Base-by-base conservation (phyloP, 2,888 invertebrate species). In the Cacoxenus indagator region DNA sequence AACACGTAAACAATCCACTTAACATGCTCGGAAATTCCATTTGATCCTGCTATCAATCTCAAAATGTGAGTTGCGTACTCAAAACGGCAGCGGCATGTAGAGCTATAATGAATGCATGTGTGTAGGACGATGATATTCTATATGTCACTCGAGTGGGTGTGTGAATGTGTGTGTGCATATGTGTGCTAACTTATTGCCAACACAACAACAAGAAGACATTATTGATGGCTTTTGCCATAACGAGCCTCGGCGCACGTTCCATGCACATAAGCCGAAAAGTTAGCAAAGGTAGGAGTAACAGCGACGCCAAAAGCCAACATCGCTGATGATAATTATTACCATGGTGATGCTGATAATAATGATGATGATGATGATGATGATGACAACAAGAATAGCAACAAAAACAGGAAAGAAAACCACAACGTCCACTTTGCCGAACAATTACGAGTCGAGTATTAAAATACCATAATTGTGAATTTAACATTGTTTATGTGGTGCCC, bases 1-100 rank as follows among this genome's bases (percentile, higher is more conserved):
- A 64, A 27, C 26, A 54, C 66, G 74, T 73, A 79, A 77, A 73
- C 78, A 75, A 68, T 76, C 70, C 73, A 79, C 78, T 78, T 76
- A 82, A 81, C 83, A 76, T 75, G 72, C 76, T 72, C 76, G 72
- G 70, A 74, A 82, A 78, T 81, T 75, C 71, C 74, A 81, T 81
- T 81, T 83, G 78, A 83, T 76, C 74, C 79, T 69, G 76, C 75
- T 72, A 81, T 82, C 82, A 83, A 76, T 77, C 74, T 73, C 67
- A 54, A 54, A 75, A 71, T 70, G 73, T 69, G 71, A 72, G 69
- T 70, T 76, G 71, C 71, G 78, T 78, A 78, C 77, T 78, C 73
- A 76, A 69, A 70, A 48, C 65, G 29, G 29, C 45, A 48, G 64
- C 72, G 64, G 54, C 19, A 26, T 31, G 26, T 37, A 31, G 24